These are phyloP conservation scores for Apostichopus japonicus DNA, from an alignment of 35 echinoderm and acorn worm species.

Conservation along the genomic window DNA sequence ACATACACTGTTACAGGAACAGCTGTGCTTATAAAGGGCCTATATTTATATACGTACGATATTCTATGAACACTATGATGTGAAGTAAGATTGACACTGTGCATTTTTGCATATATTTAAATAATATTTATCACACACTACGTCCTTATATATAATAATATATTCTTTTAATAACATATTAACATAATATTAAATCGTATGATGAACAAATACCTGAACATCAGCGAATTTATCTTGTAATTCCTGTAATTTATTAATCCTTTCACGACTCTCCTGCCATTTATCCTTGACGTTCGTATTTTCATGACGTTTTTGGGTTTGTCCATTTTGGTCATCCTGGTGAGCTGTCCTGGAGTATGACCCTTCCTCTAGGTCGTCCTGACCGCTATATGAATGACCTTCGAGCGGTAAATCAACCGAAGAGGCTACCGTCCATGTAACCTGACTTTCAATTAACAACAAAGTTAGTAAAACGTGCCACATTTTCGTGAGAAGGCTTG, in stretches of 20 bases:
- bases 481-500: background rate
- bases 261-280: slow-evolving; percentile 4
- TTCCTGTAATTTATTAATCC: background rate
- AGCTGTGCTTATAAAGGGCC: no score
- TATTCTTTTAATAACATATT: background rate
- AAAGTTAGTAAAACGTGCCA: background rate
- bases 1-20: no score
- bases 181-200: background rate
- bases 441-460: background rate
- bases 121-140: background rate
- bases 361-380: background rate
- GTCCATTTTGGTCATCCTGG: background rate
- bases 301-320: background rate
- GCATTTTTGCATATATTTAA: background rate
- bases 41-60: no score
- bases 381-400: background rate
- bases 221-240: slow-evolving; percentile 32
- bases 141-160: no score
- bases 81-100: no score
- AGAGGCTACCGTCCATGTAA: slow-evolving; percentile 15
- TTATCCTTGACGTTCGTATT: background rate
- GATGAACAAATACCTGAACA: background rate
- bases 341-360: background rate
- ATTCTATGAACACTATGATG: no score
- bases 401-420: background rate